Conservation (phyloP, 2,113 vertebrate genomes). For the Cephalopterus ornatus region DNA sequence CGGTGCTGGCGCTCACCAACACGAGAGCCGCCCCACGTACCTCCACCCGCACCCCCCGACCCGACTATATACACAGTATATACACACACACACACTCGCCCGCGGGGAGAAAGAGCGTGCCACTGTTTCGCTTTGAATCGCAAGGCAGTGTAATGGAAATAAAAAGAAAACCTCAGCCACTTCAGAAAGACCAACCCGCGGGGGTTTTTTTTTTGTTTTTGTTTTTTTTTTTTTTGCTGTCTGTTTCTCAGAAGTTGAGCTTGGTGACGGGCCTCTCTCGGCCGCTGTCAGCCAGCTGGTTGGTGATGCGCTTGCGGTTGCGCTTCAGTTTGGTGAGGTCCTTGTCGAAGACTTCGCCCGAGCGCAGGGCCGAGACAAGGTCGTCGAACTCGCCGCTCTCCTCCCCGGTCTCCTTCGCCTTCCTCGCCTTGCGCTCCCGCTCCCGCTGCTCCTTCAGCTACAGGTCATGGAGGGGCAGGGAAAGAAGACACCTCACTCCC, state of each 20-base stretch:
- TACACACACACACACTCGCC: slow-evolving; percentile 25
- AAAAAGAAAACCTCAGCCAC: background rate
- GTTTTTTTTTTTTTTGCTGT: background rate
- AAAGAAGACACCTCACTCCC: background rate
- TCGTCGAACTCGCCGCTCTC: slow-evolving; percentile 97
- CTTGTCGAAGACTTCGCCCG: slow-evolving; percentile 97
- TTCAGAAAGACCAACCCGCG: background rate
- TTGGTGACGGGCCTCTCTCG: slow-evolving; percentile 93
- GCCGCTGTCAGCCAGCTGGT: slow-evolving; percentile 83
- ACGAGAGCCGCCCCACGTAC: background rate
- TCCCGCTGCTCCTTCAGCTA: slow-evolving; percentile 97
- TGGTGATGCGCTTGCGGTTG: slow-evolving; percentile 93
- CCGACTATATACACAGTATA: slow-evolving; percentile 66
- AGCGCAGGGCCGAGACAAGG: slow-evolving; percentile 93
- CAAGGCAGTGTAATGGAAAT: slow-evolving; percentile 67
- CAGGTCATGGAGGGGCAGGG: fast-evolving
- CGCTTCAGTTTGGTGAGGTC: slow-evolving; percentile 98
- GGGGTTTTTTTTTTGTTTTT: background rate
- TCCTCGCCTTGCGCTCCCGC: slow-evolving; percentile 87
- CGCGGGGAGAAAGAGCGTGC: background rate
- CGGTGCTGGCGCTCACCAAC: background rate
- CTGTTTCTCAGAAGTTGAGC: slow-evolving; percentile 86
- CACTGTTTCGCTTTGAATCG: slow-evolving; percentile 15
- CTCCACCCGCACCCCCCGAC: slow-evolving; percentile 7
- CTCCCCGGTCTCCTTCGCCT: slow-evolving; percentile 92